A percentile compares a stretch with the other conserved stretches of the same genome.
These are phyloP conservation scores for Todiramphus saurophagus DNA, from an alignment of 2,113 vertebrate genomes.

Conservation along the genomic window DNA sequence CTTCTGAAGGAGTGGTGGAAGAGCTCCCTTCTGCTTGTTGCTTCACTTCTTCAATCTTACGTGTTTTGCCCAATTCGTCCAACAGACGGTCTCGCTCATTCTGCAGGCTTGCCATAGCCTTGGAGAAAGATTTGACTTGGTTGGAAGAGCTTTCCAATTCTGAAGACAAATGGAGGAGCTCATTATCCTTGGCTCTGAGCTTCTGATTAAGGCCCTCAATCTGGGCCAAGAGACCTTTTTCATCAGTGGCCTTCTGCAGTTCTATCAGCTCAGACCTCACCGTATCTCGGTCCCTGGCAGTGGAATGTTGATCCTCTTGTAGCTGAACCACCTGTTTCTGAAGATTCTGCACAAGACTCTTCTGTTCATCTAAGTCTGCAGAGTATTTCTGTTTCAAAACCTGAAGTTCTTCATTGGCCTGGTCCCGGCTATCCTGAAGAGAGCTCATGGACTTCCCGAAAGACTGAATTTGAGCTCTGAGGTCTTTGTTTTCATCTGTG, in stretches of 20 bases:
- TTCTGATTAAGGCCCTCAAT: conserved; percentile 65
- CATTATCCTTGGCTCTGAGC: conserved; percentile 69
- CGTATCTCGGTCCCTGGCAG: conserved; percentile 15
- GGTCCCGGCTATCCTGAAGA: conserved; percentile 88
- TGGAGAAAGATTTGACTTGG: conserved; percentile 75
- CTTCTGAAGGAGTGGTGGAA: conserved; percentile 70
- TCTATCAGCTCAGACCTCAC: conserved; percentile 47
- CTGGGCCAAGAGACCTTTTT: conserved; percentile 15
- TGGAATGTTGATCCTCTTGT: conserved; percentile 27
- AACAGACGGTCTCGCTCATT: conserved; percentile 71
- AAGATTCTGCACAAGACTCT: conserved; percentile 14
- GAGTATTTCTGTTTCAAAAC: conserved; percentile 63
- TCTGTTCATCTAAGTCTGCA: conserved; percentile 51
- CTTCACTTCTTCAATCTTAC: conserved; percentile 59
- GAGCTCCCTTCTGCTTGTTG: conserved; percentile 35
- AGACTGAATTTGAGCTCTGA: conserved; percentile 85
- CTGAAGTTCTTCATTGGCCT: conserved; percentile 74
- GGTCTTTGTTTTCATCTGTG: conserved; percentile 79
- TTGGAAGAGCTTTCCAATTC: conserved; percentile 77
- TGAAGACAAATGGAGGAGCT: conserved; percentile 62
- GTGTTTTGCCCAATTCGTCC: conserved; percentile 51
- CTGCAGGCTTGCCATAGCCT: conserved; percentile 76
- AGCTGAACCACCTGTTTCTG: conserved; percentile 48
- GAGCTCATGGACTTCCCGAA: conserved; percentile 91
- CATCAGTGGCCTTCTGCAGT: conserved; percentile 19